Percentiles rank a stretch among this genome's conserved stretches.
These are phyloP conservation scores for Scaptomyza polygonia DNA, from an alignment of 2,888 invertebrate genomes.

Conservation along the genomic window DNA sequence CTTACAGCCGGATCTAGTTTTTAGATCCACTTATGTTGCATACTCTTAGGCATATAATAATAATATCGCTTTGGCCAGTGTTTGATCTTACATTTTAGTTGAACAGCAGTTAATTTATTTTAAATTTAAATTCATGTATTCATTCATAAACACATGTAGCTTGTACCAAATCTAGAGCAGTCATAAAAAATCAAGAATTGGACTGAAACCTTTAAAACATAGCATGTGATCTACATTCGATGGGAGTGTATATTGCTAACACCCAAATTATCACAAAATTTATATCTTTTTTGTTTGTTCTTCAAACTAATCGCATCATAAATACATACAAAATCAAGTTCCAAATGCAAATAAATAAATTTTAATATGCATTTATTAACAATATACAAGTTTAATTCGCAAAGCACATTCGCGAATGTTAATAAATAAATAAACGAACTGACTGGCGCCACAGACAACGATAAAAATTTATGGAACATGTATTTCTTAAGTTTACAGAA, in stretches of 20 bases:
- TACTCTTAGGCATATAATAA: conserved; percentile 39
- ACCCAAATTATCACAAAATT: conserved; percentile 4
- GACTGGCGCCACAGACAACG: conserved; percentile 58
- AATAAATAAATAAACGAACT: conserved; percentile 39
- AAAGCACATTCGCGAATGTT: conserved; percentile 49
- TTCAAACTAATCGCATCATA: conserved; percentile 31
- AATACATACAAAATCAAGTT: conserved; percentile 27
- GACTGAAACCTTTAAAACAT: neutral
- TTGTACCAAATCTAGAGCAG: neutral
- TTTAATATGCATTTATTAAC: conserved; percentile 48
- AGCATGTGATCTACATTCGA: conserved; percentile 4
- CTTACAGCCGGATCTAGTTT: no score
- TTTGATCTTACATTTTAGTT: no score
- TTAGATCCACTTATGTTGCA: conserved; percentile 11
- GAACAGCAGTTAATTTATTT: no score
- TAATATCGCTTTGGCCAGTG: no score
- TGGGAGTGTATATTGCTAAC: neutral
- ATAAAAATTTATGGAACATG: neutral
- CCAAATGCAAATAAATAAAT: conserved; percentile 43
- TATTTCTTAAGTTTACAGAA: neutral
- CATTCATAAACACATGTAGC: no score
- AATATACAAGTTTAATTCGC: conserved; percentile 27
- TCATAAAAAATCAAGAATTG: neutral
- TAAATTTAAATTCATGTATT: no score
- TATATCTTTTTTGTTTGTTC: conserved; percentile 8